Conservation (phyloP, 2,888 invertebrate species). For the Agrotis segetum region DNA sequence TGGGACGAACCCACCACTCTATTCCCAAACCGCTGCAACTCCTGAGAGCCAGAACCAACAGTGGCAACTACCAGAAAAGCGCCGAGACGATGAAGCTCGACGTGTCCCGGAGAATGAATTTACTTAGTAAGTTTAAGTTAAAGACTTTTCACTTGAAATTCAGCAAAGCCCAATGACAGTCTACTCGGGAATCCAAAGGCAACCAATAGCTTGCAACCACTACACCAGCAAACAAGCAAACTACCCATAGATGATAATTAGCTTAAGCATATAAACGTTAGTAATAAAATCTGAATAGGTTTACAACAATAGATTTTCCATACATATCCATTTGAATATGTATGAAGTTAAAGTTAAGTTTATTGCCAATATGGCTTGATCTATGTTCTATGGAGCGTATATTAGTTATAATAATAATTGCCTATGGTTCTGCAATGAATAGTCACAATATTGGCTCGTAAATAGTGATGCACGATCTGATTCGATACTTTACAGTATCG, state of each 20-base stretch:
- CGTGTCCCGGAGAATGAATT: too few relatives aligned
- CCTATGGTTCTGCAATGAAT: constrained; percentile 42
- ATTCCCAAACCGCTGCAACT: too few relatives aligned
- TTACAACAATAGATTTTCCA: constrained; percentile 19
- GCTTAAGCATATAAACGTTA: neutral
- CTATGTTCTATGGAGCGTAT: constrained; percentile 31
- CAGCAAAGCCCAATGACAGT: neutral
- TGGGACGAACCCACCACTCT: too few relatives aligned
- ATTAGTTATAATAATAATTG: constrained; percentile 45
- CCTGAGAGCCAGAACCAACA: too few relatives aligned
- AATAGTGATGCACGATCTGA: neutral
- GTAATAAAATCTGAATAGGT: constrained; percentile 3
- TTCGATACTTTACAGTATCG: neutral
- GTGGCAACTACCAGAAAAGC: too few relatives aligned
- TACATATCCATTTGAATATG: constrained; percentile 16
- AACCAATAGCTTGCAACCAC: neutral
- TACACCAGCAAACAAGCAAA: neutral
- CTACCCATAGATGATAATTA: neutral
- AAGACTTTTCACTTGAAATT: neutral
- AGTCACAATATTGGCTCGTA: too few relatives aligned
- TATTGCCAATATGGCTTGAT: constrained; percentile 22
- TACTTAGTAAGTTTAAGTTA: neutral
- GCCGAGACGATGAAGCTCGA: too few relatives aligned
- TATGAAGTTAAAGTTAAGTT: constrained; percentile 9
- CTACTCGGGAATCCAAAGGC: neutral